Evolutionary conservation across 1,140 invertebrate species (phyloP).

Genomic region (Bombus difficillimus): DNA sequence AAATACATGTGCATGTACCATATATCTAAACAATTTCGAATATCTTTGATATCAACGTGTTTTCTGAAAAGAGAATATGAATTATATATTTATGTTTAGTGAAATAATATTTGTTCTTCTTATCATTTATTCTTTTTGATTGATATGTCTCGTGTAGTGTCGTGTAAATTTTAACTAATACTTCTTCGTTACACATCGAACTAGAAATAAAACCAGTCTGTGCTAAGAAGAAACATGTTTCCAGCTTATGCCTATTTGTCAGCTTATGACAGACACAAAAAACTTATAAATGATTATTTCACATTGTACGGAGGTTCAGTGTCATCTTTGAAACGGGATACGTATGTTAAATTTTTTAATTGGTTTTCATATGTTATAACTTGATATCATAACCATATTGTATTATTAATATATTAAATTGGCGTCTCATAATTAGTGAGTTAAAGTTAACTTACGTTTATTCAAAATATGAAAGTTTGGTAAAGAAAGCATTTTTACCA

Average conservation of each 20-base stretch:
- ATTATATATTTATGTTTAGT: neutral
- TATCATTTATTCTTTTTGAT: no score
- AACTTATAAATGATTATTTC: slow-evolving; percentile 78
- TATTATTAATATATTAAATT: neutral
- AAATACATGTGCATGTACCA: no score
- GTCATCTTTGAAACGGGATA: slow-evolving; percentile 74
- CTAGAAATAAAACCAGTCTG: neutral
- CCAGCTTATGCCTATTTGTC: slow-evolving; percentile 76
- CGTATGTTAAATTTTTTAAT: slow-evolving; percentile 74
- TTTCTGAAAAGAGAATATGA: neutral
- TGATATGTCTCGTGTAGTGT: no score
- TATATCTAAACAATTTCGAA: neutral
- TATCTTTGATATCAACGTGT: neutral
- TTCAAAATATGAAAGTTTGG: neutral
- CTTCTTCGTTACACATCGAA: neutral
- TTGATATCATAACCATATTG: neutral
- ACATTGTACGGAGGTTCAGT: slow-evolving; percentile 68
- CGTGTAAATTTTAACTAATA: neutral
- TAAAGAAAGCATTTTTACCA: neutral
- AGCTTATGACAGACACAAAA: slow-evolving; percentile 79
- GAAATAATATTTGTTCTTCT: neutral
- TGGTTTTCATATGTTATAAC: neutral
- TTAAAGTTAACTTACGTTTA: neutral
- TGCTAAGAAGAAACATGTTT: slow-evolving; percentile 69
- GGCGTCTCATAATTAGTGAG: neutral